Percentiles rank a stretch among this genome's conserved stretches.
phyloP scores from a whole-genome alignment of 2,113 vertebrate genomes.

The Phainopepla nitens region DNA sequence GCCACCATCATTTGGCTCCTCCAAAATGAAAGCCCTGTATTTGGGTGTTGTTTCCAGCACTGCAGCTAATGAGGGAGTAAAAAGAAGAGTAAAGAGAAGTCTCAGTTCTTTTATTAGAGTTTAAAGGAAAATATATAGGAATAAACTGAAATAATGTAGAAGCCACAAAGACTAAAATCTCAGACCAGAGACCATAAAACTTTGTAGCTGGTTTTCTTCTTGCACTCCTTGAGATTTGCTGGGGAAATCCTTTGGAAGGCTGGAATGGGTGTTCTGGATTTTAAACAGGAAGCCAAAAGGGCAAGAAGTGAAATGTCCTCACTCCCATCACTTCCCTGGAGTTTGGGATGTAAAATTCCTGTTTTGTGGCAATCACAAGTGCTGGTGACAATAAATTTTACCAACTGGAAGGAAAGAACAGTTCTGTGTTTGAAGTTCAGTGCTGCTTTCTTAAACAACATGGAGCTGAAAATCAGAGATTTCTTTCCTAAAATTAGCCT shows the following conservation, averaged over 20 bases:
- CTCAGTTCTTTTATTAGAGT: not conserved
- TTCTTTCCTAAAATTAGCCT: not conserved
- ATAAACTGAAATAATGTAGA: not conserved
- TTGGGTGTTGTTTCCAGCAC: not conserved
- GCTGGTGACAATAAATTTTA: not conserved
- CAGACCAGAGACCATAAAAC: not conserved
- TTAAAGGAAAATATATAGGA: not conserved
- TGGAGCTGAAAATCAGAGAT: not conserved
- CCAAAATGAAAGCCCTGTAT: not conserved
- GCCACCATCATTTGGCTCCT: not conserved
- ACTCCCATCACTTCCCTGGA: not conserved
- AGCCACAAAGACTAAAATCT: not conserved
- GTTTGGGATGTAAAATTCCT: not conserved
- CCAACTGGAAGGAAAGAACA: not conserved
- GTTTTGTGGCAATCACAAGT: not conserved
- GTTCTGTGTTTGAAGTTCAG: not conserved
- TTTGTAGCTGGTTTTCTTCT: not conserved
- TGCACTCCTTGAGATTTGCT: not conserved
- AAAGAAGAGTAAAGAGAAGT: not conserved
- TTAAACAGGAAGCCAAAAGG: not conserved
- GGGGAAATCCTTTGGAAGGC: not conserved
- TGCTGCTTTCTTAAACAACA: not conserved
- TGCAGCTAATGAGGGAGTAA: not conserved
- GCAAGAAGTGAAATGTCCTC: not conserved
- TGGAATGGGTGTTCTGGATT: not conserved